These are phyloP conservation scores for Anniella stebbinsi DNA, from an alignment of 2,797 vertebrate genomes.

Conservation along the genomic window DNA sequence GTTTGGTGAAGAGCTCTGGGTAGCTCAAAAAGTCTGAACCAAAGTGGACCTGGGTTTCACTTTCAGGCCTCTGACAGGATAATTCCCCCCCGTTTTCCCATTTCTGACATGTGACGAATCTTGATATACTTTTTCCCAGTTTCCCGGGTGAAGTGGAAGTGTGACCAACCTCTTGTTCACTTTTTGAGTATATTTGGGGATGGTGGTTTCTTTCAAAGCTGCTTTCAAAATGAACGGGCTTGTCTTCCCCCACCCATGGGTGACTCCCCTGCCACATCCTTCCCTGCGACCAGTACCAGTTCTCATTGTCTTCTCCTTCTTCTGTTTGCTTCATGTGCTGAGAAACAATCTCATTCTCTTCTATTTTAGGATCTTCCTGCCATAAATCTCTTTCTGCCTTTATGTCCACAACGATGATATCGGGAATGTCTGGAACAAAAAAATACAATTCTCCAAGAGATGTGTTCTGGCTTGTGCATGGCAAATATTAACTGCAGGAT, in stretches of 20 bases:
- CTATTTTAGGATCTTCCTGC: not conserved
- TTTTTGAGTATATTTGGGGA: not conserved
- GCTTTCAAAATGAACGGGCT: not conserved
- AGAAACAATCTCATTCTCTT: not conserved
- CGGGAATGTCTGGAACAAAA: not conserved
- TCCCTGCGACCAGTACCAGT: not conserved
- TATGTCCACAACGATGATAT: not conserved
- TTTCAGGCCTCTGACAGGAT: not conserved
- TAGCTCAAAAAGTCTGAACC: no score
- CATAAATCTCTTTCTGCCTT: not conserved
- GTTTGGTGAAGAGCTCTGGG: not conserved
- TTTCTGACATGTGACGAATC: not conserved
- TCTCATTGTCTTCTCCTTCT: not conserved
- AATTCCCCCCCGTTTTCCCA: not conserved
- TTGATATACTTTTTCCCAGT: not conserved
- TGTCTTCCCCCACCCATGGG: not conserved
- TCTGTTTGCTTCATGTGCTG: not conserved
- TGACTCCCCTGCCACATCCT: no score
- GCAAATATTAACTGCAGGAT: not conserved
- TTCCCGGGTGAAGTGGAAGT: not conserved
- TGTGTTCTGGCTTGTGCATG: not conserved
- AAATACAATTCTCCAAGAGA: not conserved
- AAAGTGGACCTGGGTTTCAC: not conserved
- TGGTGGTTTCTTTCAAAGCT: not conserved
- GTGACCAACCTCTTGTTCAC: not conserved